Percentiles rank a stretch among this genome's conserved stretches.
phyloP scores from a whole-genome alignment of 2,113 vertebrate genomes.

The Myxocyprinus asiaticus region DNA sequence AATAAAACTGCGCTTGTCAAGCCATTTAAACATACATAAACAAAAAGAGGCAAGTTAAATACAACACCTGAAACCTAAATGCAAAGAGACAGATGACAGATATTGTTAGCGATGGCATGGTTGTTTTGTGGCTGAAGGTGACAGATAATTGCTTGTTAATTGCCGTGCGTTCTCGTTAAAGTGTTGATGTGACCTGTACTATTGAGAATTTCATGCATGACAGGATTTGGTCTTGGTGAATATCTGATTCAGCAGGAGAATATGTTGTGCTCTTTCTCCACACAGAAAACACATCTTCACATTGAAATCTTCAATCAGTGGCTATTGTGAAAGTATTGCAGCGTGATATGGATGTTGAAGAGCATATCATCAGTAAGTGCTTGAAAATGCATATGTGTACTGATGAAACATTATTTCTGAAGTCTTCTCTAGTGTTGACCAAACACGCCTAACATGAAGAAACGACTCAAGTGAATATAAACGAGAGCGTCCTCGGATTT shows the following conservation, averaged over 20 bases:
- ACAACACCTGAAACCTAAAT: background rate
- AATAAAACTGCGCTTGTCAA: too few species aligned
- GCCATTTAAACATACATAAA: too few species aligned
- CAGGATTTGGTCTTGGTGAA: background rate
- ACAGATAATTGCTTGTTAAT: constrained; percentile 14
- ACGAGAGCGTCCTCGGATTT: too few species aligned
- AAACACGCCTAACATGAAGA: background rate
- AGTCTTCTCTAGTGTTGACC: background rate
- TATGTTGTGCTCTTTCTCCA: background rate
- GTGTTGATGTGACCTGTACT: constrained; percentile 27
- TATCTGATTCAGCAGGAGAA: background rate
- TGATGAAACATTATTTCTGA: background rate
- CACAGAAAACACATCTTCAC: background rate
- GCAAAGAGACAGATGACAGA: background rate
- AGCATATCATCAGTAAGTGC: background rate
- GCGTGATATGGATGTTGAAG: background rate
- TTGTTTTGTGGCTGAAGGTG: constrained; percentile 1
- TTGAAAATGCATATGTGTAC: background rate
- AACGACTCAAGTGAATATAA: background rate
- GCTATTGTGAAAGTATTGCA: background rate
- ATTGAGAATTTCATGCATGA: constrained; percentile 7
- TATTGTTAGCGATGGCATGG: background rate
- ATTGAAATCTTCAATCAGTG: background rate
- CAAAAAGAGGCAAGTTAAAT: too few species aligned
- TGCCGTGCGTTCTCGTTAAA: constrained; percentile 8